Base-by-base conservation (phyloP, 2,888 invertebrate species). In the Eupeodes luniger region DNA sequence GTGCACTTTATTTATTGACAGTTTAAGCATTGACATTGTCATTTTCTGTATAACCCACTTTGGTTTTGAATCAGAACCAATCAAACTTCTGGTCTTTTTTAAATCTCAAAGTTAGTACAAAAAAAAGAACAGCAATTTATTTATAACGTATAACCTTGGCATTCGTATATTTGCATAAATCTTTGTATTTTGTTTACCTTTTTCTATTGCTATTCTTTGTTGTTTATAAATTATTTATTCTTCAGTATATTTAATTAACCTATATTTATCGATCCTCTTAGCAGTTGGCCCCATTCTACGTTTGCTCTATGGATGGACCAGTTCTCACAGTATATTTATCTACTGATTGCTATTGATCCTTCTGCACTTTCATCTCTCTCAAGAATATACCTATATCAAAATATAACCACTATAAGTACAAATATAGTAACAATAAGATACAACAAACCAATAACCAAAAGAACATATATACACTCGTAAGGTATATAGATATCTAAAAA, bases 341-440 rank as follows among this genome's bases (percentile, higher is more conserved):
- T 14, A 62, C 9, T 59, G 49, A 40, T 57, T 64, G 57, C 44
- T 34, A 19, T 34, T 70, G 69, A 85, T 85, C 85, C 84, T 87
- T 76, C 59, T 72, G 66, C 74, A 84, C 74, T 82, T 67, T 69
- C 64, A 64, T 79, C 72, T 55, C 40, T 5, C 40, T 40, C 36
- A 19, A 19, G 19, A 19, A 7, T 36, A 36, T 36, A 44, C 44
- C 19, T 49, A 59, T 14, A 34, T 14, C 4, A 36, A 4, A 6
- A 9, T 44, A n/a, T 27, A 57, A 69, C 34, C 36, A 49, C 16
- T 34, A 9, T 9, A 6, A 44, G 44, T 10, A 9, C 19, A 47
- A 10, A 19, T 27, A 27, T 27, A 27, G 4, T 4, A 53, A 0
- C 36, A 53, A n/a, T 40, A 27, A 36, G 27, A 57, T 57, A 55